phyloP scores from a whole-genome alignment of 2,113 vertebrate genomes.

The Paracanthobrama guichenoti region DNA sequence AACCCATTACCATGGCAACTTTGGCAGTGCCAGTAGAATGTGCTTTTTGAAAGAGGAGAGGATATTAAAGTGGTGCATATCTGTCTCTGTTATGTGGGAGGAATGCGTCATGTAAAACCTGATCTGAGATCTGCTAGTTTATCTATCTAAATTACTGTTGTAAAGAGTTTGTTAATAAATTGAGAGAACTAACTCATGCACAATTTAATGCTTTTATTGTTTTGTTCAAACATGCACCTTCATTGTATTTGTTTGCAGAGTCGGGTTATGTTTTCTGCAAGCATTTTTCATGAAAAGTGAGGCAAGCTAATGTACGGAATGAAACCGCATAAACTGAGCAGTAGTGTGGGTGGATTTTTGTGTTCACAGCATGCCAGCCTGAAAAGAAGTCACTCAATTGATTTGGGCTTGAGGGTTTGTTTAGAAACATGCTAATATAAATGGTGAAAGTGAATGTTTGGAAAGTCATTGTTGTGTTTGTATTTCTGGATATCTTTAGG shows the following conservation, averaged over 20 bases:
- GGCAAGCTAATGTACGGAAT: background rate
- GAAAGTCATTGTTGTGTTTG: background rate
- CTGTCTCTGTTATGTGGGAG: slow-evolving; percentile 34
- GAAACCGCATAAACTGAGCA: background rate
- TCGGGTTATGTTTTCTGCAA: background rate
- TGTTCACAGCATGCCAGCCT: background rate
- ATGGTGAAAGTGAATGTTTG: background rate
- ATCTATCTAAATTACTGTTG: background rate
- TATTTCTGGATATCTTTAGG: background rate
- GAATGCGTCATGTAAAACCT: slow-evolving; percentile 18
- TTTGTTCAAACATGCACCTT: background rate
- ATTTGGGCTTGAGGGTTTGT: slow-evolving; percentile 16
- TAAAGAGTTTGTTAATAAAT: background rate
- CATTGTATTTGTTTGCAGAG: background rate
- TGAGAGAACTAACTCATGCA: background rate
- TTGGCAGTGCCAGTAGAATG: slow-evolving; percentile 29
- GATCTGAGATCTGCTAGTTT: slow-evolving; percentile 22
- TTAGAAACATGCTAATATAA: slow-evolving; percentile 23
- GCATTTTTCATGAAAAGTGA: slow-evolving; percentile 20
- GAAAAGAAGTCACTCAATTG: background rate
- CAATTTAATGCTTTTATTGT: background rate
- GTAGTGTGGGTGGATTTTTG: background rate
- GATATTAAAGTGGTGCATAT: slow-evolving; percentile 43
- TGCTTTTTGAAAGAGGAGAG: slow-evolving; percentile 33
- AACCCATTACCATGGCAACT: slow-evolving; percentile 55